These are phyloP conservation scores for Dipodomys merriami DNA, from an alignment of 2,113 vertebrate genomes.

Conservation along the genomic window DNA sequence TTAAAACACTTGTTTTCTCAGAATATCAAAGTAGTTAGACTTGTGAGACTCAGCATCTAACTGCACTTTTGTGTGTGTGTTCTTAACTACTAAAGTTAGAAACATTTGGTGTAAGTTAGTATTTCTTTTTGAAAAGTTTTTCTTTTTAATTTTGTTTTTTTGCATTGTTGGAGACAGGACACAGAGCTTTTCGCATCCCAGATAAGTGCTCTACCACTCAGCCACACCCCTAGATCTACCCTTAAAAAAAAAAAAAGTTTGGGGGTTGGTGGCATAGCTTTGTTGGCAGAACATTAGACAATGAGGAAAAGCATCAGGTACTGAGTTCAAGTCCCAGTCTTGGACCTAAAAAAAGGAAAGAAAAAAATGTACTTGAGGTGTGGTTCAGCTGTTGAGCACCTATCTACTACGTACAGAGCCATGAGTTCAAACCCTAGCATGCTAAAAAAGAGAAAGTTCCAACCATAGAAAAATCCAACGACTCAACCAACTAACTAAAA, in stretches of 20 bases:
- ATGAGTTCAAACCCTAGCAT: no score
- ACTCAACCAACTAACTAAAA: background rate
- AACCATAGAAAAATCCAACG: background rate
- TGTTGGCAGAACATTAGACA: no score
- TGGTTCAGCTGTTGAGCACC: no score
- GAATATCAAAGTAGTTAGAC: conserved; percentile 34
- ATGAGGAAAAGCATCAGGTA: no score
- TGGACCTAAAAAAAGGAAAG: no score
- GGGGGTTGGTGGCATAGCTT: no score
- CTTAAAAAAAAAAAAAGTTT: background rate
- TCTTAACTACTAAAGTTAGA: conserved; percentile 36
- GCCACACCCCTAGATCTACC: background rate
- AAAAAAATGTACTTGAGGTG: no score
- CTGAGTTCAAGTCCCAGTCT: no score
- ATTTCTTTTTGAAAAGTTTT: background rate
- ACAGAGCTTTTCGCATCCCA: background rate
- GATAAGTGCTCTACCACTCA: background rate
- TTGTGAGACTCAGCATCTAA: background rate
- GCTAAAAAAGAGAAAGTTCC: background rate
- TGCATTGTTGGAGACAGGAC: background rate
- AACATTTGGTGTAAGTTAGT: conserved; percentile 2
- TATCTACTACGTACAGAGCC: no score
- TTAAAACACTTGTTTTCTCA: conserved; percentile 43
- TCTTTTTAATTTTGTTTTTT: background rate
- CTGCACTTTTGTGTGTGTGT: background rate